Conservation (phyloP, 2,113 vertebrate genomes). For the Rhynchomys soricoides region DNA sequence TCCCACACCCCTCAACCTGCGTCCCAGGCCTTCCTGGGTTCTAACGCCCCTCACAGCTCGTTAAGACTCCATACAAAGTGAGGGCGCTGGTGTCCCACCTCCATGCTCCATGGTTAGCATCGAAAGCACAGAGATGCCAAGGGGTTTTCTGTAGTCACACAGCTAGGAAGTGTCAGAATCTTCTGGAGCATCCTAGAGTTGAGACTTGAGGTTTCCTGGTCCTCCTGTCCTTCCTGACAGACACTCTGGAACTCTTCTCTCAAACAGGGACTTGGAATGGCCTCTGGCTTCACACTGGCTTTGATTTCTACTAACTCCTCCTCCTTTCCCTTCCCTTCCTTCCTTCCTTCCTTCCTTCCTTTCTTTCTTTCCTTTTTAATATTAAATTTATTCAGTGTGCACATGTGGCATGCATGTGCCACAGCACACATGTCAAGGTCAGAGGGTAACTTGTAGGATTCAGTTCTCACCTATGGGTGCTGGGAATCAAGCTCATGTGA, state of each 20-base stretch:
- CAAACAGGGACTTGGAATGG: not conserved
- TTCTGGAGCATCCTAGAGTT: not conserved
- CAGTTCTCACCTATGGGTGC: not conserved
- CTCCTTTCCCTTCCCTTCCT: too few species aligned
- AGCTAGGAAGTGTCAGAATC: not conserved
- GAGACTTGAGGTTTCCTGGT: not conserved
- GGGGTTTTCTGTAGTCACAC: not conserved
- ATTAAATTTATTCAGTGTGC: too few species aligned
- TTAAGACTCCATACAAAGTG: not conserved
- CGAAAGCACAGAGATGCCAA: not conserved
- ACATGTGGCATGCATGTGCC: not conserved
- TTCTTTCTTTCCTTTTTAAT: too few species aligned
- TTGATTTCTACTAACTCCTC: not conserved
- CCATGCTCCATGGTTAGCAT: not conserved
- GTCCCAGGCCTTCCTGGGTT: not conserved
- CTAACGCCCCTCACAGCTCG: not conserved
- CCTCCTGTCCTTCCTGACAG: not conserved
- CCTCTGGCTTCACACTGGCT: not conserved
- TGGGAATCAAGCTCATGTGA: too few species aligned
- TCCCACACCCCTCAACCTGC: not conserved
- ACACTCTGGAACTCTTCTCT: not conserved
- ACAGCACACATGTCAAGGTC: not conserved
- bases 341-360: too few species aligned
- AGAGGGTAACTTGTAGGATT: too few species aligned
- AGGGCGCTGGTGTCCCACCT: rapidly evolving